A percentile compares a stretch with the other conserved stretches of the same genome.
phyloP scores from a whole-genome alignment of 1,140 invertebrate species.

The Paramacrobiotus metropolitanus region DNA sequence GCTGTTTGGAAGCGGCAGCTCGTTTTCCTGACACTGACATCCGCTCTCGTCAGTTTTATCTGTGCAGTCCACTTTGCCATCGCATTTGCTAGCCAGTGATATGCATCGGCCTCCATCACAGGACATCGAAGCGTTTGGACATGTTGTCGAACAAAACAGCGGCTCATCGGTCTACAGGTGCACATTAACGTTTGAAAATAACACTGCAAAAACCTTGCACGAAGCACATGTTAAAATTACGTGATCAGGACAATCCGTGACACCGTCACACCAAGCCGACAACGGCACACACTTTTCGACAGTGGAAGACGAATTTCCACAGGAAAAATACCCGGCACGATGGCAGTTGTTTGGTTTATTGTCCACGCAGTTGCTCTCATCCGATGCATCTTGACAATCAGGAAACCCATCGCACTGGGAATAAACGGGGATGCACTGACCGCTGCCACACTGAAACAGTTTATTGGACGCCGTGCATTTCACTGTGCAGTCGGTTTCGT shows the following conservation, averaged over 20 bases:
- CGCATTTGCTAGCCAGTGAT: background rate
- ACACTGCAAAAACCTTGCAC: background rate
- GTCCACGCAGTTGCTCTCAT: background rate
- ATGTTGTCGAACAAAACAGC: background rate
- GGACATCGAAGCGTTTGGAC: background rate
- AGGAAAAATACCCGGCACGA: background rate
- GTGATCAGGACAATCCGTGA: background rate
- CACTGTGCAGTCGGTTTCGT: background rate
- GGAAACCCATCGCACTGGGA: background rate
- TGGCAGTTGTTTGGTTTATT: background rate
- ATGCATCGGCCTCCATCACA: background rate
- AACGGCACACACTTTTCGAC: constrained; percentile 1
- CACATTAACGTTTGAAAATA: background rate
- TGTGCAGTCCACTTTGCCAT: background rate
- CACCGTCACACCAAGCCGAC: background rate
- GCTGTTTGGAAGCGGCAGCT: background rate
- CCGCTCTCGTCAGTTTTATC: background rate
- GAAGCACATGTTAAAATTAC: background rate
- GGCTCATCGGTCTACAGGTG: background rate
- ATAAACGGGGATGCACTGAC: background rate
- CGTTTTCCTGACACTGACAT: background rate
- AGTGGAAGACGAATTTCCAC: background rate
- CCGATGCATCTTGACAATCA: background rate
- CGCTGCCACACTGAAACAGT: background rate
- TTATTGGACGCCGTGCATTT: background rate